Evolutionary conservation across 1,140 invertebrate genomes (phyloP), one percentile per base, ranked within the genome.

Genomic region (Sminthurides bifidus): DNA sequence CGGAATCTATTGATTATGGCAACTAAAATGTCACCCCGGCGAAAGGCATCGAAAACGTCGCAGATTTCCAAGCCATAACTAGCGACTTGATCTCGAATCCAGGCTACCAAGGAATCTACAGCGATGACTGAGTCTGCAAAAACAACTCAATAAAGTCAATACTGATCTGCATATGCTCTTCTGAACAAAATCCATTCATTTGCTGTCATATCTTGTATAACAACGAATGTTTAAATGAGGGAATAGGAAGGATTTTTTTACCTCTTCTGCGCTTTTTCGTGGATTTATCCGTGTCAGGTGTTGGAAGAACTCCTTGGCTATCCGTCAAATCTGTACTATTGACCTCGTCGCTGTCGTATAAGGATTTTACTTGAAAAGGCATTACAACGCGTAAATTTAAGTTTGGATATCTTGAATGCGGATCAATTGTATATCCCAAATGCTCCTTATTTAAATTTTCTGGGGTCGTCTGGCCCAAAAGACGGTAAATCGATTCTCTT

Each of bases 361-460:
- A 59, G 52, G 68, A 66, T 33, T 68, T 64, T 19, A 75, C 74
- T 66, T 89, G 85, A 59, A 78, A 75, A 1, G 83, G 79, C 30
- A 79, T 73, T 6, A 84, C 76, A 52, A 72, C 73, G 37, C 74
- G 71, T 12, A 76, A 35, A 64, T 77, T 78, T 49, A 78, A 61
- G 63, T 77, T 78, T 1, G 76, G 73, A 65, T 77, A 77, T 53
- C 75, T 77, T 19, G 89, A 90, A 35, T 82, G 79, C 3, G 93
- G 93, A 71, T 96, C 90, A 3, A 96, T 72, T 0, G 88, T 91
- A 70, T 94, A 96, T 4, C 82, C 77, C 49, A 80, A 79, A 64
- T 84, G 84, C 72, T 94, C 89, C 66, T 91, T 85, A 66, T 85
- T 85, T 19, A 97, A 74, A 69, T 96, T 97, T 70, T 96, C 91